Percentiles rank a stretch among this genome's conserved stretches.
These are phyloP conservation scores for Limnephilus marmoratus DNA, from an alignment of 2,888 invertebrate genomes.

Conservation along the genomic window DNA sequence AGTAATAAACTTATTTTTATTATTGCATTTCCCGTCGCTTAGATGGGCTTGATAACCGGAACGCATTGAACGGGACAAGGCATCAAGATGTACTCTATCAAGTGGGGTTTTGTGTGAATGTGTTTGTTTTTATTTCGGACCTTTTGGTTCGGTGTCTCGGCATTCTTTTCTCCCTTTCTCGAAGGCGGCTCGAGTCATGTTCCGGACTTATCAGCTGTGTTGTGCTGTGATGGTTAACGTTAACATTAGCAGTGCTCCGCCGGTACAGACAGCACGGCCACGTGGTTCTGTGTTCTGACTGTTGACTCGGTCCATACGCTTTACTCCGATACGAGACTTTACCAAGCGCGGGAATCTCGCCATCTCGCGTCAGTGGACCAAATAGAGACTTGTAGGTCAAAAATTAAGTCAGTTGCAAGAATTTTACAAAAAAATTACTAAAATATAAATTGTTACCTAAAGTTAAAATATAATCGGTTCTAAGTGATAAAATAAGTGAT, in stretches of 20 bases:
- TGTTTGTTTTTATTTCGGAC: not conserved
- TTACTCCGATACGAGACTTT: not conserved
- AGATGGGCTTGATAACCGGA: not conserved
- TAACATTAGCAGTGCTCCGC: slow-evolving; percentile 6
- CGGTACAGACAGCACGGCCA: slow-evolving; percentile 22
- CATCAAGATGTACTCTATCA: not conserved
- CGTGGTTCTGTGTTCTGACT: slow-evolving; percentile 6
- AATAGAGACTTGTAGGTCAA: not conserved
- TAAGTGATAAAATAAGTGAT: not conserved
- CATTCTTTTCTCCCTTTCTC: slow-evolving; percentile 20
- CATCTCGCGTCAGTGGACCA: not conserved
- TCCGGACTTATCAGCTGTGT: slow-evolving; percentile 24
- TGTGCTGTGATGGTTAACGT: slow-evolving; percentile 13
- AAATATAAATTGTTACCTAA: not conserved
- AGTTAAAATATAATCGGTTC: not conserved
- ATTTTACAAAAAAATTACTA: not conserved
- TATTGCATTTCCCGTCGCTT: not conserved
- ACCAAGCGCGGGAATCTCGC: not conserved
- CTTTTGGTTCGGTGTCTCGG: not conserved
- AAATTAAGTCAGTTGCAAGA: not conserved
- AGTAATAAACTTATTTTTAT: not conserved
- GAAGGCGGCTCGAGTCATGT: not conserved
- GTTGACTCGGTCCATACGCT: not conserved
- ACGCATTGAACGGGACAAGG: not conserved
- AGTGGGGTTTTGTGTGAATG: not conserved